phyloP scores from a whole-genome alignment of 2,888 invertebrate species.

The Drosophila cracens region DNA sequence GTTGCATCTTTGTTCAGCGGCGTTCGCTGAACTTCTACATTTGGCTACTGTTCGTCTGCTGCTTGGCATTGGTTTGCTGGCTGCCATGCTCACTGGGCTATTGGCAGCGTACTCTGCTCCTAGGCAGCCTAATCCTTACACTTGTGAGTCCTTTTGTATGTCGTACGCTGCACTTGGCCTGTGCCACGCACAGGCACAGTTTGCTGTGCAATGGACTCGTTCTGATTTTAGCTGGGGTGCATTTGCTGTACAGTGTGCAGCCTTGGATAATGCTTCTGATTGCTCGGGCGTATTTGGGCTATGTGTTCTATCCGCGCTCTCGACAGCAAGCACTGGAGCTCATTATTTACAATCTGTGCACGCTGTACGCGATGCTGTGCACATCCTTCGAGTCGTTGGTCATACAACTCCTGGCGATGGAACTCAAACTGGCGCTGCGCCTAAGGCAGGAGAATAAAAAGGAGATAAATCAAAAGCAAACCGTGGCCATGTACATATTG shows the following conservation, averaged over 20 bases:
- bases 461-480: slow-evolving; percentile 26
- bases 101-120: slow-evolving; percentile 54
- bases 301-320: slow-evolving; percentile 45
- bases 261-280: slow-evolving; percentile 86
- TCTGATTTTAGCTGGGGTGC: slow-evolving; percentile 53
- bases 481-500: slow-evolving; percentile 86
- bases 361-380: slow-evolving; percentile 89
- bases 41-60: slow-evolving; percentile 86
- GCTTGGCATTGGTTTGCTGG: slow-evolving; percentile 90
- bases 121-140: slow-evolving; percentile 62
- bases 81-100: slow-evolving; percentile 87
- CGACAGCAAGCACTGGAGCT: slow-evolving; percentile 84
- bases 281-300: slow-evolving; percentile 86
- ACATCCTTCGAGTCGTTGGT: slow-evolving; percentile 93
- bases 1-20: slow-evolving; percentile 26
- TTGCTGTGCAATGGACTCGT: slow-evolving; percentile 49
- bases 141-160: slow-evolving; percentile 49
- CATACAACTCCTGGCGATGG: slow-evolving; percentile 86
- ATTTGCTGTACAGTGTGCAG: slow-evolving; percentile 71
- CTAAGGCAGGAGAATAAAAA: slow-evolving; percentile 34
- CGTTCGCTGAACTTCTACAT: slow-evolving; percentile 70
- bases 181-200: slow-evolving; percentile 23
- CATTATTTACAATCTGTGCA: slow-evolving; percentile 87
- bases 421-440: slow-evolving; percentile 66
- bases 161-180: slow-evolving; percentile 29